Conservation (phyloP, 2,888 invertebrate species). For the Empis livida region DNA sequence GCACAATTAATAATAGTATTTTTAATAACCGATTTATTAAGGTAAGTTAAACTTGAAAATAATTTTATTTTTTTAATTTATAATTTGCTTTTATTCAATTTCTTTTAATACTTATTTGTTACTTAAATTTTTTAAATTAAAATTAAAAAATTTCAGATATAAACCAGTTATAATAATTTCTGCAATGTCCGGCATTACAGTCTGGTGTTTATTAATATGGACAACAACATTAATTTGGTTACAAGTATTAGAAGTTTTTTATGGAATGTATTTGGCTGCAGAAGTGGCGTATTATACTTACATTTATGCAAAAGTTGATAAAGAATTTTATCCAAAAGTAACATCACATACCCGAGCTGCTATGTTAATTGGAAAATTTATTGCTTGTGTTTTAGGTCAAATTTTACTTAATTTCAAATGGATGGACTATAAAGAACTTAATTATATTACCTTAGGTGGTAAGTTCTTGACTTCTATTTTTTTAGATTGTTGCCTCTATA, state of each 20-base stretch:
- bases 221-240: constrained; percentile 56
- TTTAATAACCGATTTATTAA: constrained; percentile 64
- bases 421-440: constrained; percentile 51
- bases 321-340: constrained; percentile 54
- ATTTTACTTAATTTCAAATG: constrained; percentile 43
- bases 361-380: constrained; percentile 52
- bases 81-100: too few relatives aligned
- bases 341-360: constrained; percentile 63
- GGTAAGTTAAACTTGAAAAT: constrained; percentile 19
- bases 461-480: too few relatives aligned
- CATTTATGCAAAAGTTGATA: constrained; percentile 78
- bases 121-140: too few relatives aligned
- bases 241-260: constrained; percentile 56
- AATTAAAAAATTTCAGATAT: constrained; percentile 41
- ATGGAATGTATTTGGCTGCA: constrained; percentile 75
- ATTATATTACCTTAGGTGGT: constrained; percentile 53
- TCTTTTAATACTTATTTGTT: too few relatives aligned
- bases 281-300: constrained; percentile 91
- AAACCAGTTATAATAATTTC: constrained; percentile 75
- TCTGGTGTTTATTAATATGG: constrained; percentile 68
- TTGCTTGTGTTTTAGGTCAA: constrained; percentile 52
- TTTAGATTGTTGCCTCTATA: too few relatives aligned
- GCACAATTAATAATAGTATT: constrained; percentile 63
- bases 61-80: background rate
- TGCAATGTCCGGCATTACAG: constrained; percentile 53